Evolutionary conservation across 2,888 invertebrate genomes (phyloP).

Genomic region (Marronus borbonicus): DNA sequence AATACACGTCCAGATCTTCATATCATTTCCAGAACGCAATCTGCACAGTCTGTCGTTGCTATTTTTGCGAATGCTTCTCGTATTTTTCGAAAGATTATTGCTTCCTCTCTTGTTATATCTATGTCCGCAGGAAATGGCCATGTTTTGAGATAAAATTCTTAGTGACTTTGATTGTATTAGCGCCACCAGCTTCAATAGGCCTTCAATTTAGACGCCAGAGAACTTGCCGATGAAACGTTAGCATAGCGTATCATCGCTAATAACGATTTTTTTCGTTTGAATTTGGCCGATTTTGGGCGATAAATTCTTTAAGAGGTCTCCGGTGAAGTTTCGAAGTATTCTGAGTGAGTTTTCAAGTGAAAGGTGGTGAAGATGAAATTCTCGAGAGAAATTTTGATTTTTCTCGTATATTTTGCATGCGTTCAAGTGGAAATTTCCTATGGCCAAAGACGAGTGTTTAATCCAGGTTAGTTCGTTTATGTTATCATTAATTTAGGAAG

Average conservation of each 20-base stretch:
- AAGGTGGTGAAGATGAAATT: slow-evolving; percentile 5
- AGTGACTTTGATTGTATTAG: slow-evolving; percentile 14
- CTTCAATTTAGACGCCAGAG: neutral
- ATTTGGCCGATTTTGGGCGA: too few relatives aligned
- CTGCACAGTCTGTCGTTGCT: neutral
- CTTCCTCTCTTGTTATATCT: slow-evolving; percentile 32
- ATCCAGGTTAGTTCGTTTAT: neutral
- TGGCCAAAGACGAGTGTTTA: neutral
- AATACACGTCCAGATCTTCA: too few relatives aligned
- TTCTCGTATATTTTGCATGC: neutral
- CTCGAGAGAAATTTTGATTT: neutral
- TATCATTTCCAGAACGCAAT: neutral
- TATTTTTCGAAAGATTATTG: slow-evolving; percentile 29
- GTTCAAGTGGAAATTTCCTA: neutral
- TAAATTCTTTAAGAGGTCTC: too few relatives aligned
- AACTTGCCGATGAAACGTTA: neutral
- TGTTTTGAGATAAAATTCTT: slow-evolving; percentile 38
- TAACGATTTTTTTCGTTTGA: too few relatives aligned
- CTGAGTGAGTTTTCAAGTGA: neutral
- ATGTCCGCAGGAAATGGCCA: slow-evolving; percentile 37
- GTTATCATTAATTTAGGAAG: neutral
- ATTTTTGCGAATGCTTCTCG: slow-evolving; percentile 28
- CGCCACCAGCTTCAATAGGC: slow-evolving; percentile 23
- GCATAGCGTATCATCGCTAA: neutral
- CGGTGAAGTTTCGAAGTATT: too few relatives aligned